Evolutionary conservation across 2,888 invertebrate species (phyloP).

Genomic region (Hyposoter dolosus): DNA sequence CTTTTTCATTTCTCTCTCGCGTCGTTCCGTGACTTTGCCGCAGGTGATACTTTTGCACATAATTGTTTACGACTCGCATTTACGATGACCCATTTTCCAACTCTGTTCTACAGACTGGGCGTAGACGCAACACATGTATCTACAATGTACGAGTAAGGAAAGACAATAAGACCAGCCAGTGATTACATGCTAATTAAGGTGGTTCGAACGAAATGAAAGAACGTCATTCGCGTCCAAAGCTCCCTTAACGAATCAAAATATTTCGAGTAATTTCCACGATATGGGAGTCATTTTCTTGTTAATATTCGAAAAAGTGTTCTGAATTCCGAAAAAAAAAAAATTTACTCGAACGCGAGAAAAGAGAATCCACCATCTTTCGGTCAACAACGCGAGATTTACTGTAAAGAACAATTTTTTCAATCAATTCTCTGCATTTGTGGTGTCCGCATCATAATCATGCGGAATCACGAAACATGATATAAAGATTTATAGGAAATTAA

Average conservation of each 20-base stretch:
- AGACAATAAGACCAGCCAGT: neutral
- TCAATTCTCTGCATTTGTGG: too few species aligned
- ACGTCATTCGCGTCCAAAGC: neutral
- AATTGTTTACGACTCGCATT: constrained; percentile 43
- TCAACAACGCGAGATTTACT: too few species aligned
- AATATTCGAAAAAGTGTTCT: too few species aligned
- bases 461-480: too few species aligned
- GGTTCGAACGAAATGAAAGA: neutral
- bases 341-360: too few species aligned
- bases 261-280: neutral
- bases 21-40: constrained; percentile 24
- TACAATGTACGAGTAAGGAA: neutral
- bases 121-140: neutral
- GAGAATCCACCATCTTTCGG: too few species aligned
- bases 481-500: too few species aligned
- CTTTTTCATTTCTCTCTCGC: constrained; percentile 18
- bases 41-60: constrained; percentile 39
- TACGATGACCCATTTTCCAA: constrained; percentile 41
- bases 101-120: neutral
- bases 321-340: too few species aligned
- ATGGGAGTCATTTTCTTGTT: neutral
- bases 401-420: too few species aligned
- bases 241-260: neutral
- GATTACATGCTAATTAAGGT: neutral
- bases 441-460: too few species aligned